These are phyloP conservation scores for Microcebus lehilahytsara DNA, from an alignment of 2,113 vertebrate species.

Conservation along the genomic window DNA sequence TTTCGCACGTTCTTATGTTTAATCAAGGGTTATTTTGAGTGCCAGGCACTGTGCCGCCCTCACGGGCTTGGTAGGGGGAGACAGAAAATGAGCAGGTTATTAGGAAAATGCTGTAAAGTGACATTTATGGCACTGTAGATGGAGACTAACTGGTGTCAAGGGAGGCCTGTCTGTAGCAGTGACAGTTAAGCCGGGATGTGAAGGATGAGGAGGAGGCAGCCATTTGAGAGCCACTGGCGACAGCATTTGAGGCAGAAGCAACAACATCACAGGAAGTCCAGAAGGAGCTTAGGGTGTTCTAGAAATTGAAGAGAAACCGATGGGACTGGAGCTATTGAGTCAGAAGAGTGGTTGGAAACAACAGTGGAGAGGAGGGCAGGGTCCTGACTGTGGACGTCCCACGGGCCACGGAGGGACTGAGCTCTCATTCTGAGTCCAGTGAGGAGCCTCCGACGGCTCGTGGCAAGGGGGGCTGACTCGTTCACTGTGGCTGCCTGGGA, in stretches of 20 bases:
- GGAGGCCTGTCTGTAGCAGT: background rate
- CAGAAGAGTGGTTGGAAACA: background rate
- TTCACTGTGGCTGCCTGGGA: background rate
- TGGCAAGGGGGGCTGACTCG: background rate
- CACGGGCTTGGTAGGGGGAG: background rate
- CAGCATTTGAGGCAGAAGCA: background rate
- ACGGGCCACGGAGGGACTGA: background rate
- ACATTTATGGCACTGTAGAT: background rate
- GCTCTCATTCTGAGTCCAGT: background rate
- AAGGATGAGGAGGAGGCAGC: background rate
- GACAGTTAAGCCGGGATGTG: background rate
- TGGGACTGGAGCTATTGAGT: background rate
- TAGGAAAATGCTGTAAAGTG: background rate
- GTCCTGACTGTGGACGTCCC: accelerated
- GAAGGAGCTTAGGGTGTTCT: background rate
- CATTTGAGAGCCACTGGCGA: background rate
- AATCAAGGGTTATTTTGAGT: background rate
- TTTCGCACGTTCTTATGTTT: background rate
- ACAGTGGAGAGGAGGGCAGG: background rate
- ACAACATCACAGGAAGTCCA: accelerated
- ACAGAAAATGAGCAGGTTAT: background rate
- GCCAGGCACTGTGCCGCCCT: background rate
- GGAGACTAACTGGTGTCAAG: background rate
- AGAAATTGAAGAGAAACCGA: background rate
- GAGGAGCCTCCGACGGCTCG: background rate